Percentiles rank a stretch among this genome's conserved stretches.
Evolutionary conservation across 1,140 invertebrate genomes (phyloP).

Genomic region (Aradophagus sp.): DNA sequence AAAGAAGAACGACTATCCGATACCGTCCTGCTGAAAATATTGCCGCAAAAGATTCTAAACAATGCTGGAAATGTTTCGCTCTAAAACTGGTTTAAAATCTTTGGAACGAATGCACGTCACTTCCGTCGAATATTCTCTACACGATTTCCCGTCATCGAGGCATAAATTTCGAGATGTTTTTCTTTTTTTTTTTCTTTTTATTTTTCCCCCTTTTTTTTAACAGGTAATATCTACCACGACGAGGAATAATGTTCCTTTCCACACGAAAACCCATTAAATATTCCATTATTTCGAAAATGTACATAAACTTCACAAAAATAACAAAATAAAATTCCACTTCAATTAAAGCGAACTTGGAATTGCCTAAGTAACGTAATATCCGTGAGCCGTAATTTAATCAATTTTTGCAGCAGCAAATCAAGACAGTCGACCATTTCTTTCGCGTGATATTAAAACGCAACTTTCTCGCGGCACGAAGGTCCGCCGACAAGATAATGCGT

Average conservation of each 20-base stretch:
- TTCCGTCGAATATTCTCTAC: neutral
- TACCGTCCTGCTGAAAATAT: constrained; percentile 18
- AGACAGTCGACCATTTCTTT: constrained; percentile 8
- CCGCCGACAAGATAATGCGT: constrained; percentile 1
- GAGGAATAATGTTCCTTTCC: too few relatives aligned
- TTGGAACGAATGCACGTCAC: neutral
- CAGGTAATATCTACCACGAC: too few relatives aligned
- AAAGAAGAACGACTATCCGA: constrained; percentile 27
- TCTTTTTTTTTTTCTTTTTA: too few relatives aligned
- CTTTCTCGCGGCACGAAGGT: constrained; percentile 17
- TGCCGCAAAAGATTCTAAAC: constrained; percentile 15
- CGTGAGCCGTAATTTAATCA: constrained; percentile 13
- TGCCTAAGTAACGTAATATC: neutral
- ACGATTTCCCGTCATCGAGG: neutral
- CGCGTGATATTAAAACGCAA: constrained; percentile 8
- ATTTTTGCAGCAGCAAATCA: constrained; percentile 9
- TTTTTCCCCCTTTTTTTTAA: too few relatives aligned
- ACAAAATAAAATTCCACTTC: too few relatives aligned
- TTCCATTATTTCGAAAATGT: too few relatives aligned
- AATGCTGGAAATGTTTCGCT: constrained; percentile 24
- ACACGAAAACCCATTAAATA: too few relatives aligned
- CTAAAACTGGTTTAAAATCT: constrained; percentile 4
- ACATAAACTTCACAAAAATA: too few relatives aligned
- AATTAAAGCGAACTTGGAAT: constrained; percentile 5
- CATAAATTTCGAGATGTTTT: too few relatives aligned